Conservation (phyloP, 1,140 invertebrate genomes). For the Aphaenogaster floridana region DNA sequence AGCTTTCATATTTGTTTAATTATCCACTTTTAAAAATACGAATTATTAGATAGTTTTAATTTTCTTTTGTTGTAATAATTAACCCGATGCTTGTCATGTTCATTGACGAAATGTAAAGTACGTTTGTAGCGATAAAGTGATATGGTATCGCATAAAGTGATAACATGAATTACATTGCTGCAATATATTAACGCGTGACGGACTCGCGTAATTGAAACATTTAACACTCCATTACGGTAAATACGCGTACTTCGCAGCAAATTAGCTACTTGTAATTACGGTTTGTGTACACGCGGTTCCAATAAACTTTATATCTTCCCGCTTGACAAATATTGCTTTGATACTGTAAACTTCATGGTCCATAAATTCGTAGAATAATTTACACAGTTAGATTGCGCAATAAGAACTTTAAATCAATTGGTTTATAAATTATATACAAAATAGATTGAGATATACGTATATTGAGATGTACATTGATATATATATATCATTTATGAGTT, state of each 20-base stretch:
- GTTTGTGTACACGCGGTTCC: conserved; percentile 42
- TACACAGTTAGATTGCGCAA: conserved; percentile 15
- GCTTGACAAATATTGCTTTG: conserved; percentile 54
- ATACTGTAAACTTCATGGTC: conserved; percentile 32
- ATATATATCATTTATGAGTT: neutral
- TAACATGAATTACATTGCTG: conserved; percentile 48
- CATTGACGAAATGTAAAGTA: neutral
- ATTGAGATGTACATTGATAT: neutral
- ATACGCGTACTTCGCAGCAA: conserved; percentile 52
- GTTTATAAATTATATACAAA: neutral
- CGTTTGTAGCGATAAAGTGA: conserved; percentile 17
- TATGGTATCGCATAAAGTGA: conserved; percentile 44
- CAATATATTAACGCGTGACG: conserved; percentile 55
- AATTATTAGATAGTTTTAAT: conserved; percentile 16
- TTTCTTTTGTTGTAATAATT: neutral
- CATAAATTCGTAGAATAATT: conserved; percentile 34
- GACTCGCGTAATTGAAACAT: conserved; percentile 57
- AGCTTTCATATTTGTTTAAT: neutral
- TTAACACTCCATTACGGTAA: conserved; percentile 62
- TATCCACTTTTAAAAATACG: neutral
- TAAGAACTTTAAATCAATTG: neutral
- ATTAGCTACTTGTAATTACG: conserved; percentile 63
- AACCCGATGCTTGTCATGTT: neutral
- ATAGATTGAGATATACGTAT: neutral
- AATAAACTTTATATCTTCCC: conserved; percentile 62